Percentiles rank a stretch among this genome's conserved stretches.
These are phyloP conservation scores for Cataglyphis rosenhaueri DNA, from an alignment of 2,888 invertebrate species.

Conservation along the genomic window DNA sequence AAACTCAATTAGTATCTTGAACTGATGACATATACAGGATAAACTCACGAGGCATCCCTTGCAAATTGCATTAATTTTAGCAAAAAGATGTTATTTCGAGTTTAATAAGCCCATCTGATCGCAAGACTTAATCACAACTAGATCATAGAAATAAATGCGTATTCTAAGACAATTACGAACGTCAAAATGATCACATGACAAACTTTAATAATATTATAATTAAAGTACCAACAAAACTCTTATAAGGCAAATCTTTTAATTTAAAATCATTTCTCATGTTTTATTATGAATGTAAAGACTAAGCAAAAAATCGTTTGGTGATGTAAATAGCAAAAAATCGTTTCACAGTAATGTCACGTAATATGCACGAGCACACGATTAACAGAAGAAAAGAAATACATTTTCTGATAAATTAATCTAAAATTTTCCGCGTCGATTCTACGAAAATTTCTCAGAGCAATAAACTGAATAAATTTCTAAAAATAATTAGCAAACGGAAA, in stretches of 20 bases:
- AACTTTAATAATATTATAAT: background rate
- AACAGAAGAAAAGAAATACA: background rate
- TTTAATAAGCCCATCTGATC: slow-evolving; percentile 23
- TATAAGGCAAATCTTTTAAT: slow-evolving; percentile 27
- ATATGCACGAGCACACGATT: background rate
- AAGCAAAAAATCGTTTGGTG: background rate
- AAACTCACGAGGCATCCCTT: background rate
- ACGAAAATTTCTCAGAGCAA: background rate
- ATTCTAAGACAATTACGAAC: background rate
- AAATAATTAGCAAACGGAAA: slow-evolving; percentile 3
- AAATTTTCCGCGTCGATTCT: background rate
- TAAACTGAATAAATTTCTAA: slow-evolving; percentile 19
- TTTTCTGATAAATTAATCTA: background rate
- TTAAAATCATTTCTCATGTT: slow-evolving; percentile 20
- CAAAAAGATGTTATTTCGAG: background rate
- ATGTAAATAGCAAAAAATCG: background rate
- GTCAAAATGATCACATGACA: background rate
- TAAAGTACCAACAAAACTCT: background rate
- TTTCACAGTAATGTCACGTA: slow-evolving; percentile 37
- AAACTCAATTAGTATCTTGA: background rate
- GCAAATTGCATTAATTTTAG: slow-evolving; percentile 11
- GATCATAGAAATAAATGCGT: background rate
- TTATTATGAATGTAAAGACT: slow-evolving; percentile 1
- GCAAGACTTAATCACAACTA: slow-evolving; percentile 2
- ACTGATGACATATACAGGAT: background rate